These are phyloP conservation scores for Brenthis hecate DNA, from an alignment of 2,888 invertebrate species.

Conservation along the genomic window DNA sequence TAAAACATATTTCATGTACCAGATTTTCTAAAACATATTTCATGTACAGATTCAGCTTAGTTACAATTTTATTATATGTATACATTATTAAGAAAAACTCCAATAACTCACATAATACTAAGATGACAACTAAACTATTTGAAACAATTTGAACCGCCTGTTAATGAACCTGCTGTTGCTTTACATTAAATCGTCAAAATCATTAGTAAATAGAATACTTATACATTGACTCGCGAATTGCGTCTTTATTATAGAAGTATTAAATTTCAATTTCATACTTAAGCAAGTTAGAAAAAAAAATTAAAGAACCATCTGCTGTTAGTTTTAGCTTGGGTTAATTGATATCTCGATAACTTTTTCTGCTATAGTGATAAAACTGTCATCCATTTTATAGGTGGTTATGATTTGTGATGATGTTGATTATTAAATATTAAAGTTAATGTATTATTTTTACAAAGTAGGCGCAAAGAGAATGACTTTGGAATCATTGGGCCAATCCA, in stretches of 20 bases:
- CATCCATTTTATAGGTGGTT: neutral
- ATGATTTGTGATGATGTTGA: neutral
- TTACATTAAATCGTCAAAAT: neutral
- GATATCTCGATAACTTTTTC: constrained; percentile 3
- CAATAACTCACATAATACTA: neutral
- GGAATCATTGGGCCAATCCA: too few relatives aligned
- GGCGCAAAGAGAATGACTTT: too few relatives aligned
- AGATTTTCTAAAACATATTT: too few relatives aligned
- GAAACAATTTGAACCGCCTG: constrained; percentile 12
- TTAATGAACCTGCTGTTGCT: constrained; percentile 15
- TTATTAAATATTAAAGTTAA: neutral
- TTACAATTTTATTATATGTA: too few relatives aligned
- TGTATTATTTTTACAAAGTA: neutral
- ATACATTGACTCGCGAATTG: neutral
- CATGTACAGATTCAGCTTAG: too few relatives aligned
- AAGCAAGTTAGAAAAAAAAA: neutral
- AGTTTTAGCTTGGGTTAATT: constrained; percentile 9
- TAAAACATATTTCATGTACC: too few relatives aligned
- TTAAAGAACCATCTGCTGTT: constrained; percentile 15
- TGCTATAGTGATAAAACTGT: constrained; percentile 5
- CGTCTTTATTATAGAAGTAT: neutral
- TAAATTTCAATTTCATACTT: neutral
- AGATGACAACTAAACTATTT: neutral
- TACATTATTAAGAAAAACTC: too few relatives aligned
- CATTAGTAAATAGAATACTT: neutral